Conservation (phyloP, 1,140 invertebrate species). For the Drosophila simulans region DNA sequence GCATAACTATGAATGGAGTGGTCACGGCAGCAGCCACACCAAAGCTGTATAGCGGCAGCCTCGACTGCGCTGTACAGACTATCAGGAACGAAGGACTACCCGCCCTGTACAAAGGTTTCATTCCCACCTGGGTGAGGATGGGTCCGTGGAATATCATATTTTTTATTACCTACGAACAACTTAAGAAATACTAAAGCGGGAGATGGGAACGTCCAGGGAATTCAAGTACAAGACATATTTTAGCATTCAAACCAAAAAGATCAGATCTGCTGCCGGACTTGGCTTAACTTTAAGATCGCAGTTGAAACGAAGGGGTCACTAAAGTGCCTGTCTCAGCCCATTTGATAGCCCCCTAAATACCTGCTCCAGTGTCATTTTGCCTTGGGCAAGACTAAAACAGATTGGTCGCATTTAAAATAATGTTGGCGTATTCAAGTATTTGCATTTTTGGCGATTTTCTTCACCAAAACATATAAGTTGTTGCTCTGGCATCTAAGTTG, state of each 20-base stretch:
- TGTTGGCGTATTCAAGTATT: slow-evolving; percentile 58
- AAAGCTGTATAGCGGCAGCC: slow-evolving; percentile 92
- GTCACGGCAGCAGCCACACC: slow-evolving; percentile 79
- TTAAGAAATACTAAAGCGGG: slow-evolving; percentile 88
- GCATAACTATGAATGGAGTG: slow-evolving; percentile 85
- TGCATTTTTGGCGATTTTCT: slow-evolving; percentile 34
- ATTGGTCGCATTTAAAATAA: slow-evolving; percentile 42
- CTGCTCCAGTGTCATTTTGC: slow-evolving; percentile 32
- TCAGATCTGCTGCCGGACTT: slow-evolving; percentile 33
- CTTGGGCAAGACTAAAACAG: slow-evolving; percentile 23
- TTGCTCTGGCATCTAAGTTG: not conserved
- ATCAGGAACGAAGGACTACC: slow-evolving; percentile 89
- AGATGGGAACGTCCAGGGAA: slow-evolving; percentile 10
- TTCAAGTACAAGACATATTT: slow-evolving; percentile 65
- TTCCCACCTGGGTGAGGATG: slow-evolving; percentile 97
- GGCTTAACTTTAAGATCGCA: slow-evolving; percentile 42
- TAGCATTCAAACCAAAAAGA: slow-evolving; percentile 70
- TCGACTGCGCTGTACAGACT: slow-evolving; percentile 93
- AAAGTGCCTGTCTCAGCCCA: slow-evolving; percentile 58
- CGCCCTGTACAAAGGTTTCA: slow-evolving; percentile 97
- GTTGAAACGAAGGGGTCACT: slow-evolving; percentile 39
- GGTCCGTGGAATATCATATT: slow-evolving; percentile 99
- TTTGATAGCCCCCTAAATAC: slow-evolving; percentile 38
- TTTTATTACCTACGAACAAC: slow-evolving; percentile 97
- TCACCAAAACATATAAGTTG: not conserved